phyloP scores from a whole-genome alignment of 2,797 vertebrate genomes.

The Rachycentron canadum region DNA sequence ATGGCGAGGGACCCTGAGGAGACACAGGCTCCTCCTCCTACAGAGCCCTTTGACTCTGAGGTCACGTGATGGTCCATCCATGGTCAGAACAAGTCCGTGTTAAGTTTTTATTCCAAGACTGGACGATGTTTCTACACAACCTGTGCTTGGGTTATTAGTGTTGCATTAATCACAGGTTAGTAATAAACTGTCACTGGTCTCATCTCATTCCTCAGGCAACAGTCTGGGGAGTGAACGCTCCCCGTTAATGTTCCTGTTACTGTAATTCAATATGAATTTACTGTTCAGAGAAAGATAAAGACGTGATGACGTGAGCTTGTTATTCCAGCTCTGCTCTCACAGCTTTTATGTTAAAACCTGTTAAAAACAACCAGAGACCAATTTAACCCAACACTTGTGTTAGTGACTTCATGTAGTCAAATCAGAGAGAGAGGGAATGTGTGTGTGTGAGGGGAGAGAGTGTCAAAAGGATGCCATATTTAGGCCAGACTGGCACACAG shows the following conservation, averaged over 20 bases:
- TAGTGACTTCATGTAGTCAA: constrained; percentile 8
- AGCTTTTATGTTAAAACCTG: constrained; percentile 39
- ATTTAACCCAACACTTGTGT: constrained; percentile 40
- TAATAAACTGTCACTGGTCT: constrained; percentile 16
- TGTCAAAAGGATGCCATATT: constrained; percentile 73
- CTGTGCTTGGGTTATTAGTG: constrained; percentile 15
- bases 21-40: no score
- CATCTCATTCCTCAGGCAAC: constrained; percentile 12
- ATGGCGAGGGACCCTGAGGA: not conserved
- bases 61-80: not conserved
- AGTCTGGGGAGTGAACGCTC: constrained; percentile 10
- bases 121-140: not conserved
- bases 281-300: constrained; percentile 18
- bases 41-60: not conserved
- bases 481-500: constrained; percentile 67
- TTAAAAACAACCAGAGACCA: constrained; percentile 16
- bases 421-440: not conserved
- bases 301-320: constrained; percentile 28
- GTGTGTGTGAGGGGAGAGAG: constrained; percentile 46
- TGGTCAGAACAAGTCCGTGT: not conserved
- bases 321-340: constrained; percentile 26
- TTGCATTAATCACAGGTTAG: constrained; percentile 28
- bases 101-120: not conserved
- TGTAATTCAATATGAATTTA: constrained; percentile 23
- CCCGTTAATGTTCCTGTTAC: constrained; percentile 9